These are phyloP conservation scores for Drosophila nigritarsus DNA, from an alignment of 2,888 invertebrate genomes.

Conservation along the genomic window DNA sequence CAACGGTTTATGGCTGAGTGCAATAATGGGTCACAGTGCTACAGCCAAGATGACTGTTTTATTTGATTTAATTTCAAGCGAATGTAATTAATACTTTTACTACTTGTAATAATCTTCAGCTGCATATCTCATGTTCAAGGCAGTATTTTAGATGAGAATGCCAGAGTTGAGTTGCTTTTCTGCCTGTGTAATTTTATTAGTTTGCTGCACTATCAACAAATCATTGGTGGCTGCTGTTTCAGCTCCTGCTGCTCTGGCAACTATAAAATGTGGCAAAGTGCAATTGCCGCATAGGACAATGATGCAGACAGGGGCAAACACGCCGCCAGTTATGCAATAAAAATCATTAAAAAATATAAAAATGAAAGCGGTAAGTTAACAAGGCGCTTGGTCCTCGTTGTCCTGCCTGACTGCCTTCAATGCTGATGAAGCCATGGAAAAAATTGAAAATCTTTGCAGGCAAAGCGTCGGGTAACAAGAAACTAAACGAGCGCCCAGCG, in stretches of 20 bases:
- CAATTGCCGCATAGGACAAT: constrained; percentile 72
- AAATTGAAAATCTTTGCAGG: constrained; percentile 49
- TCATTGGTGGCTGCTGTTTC: constrained; percentile 35
- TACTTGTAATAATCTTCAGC: not conserved
- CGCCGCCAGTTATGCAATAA: constrained; percentile 74
- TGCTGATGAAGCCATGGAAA: constrained; percentile 61
- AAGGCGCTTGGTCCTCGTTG: constrained; percentile 41
- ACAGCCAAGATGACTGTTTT: constrained; percentile 4
- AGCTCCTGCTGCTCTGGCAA: constrained; percentile 13
- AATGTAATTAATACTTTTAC: not conserved
- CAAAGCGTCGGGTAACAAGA: constrained; percentile 60
- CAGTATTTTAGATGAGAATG: constrained; percentile 9
- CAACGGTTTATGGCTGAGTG: constrained; percentile 8
- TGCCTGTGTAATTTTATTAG: constrained; percentile 6
- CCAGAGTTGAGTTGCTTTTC: constrained; percentile 16
- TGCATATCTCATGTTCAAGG: constrained; percentile 6
- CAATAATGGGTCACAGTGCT: constrained; percentile 16
- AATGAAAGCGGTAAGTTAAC: constrained; percentile 74
- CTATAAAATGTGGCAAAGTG: constrained; percentile 81
- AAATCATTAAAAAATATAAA: constrained; percentile 81
- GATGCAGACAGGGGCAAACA: constrained; percentile 34
- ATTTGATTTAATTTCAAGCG: constrained; percentile 20
- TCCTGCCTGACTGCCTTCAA: constrained; percentile 8
- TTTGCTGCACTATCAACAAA: constrained; percentile 45
- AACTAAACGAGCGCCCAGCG: constrained; percentile 77